Conservation (phyloP, 2,797 vertebrate species). For the Anolis apletophallus region DNA sequence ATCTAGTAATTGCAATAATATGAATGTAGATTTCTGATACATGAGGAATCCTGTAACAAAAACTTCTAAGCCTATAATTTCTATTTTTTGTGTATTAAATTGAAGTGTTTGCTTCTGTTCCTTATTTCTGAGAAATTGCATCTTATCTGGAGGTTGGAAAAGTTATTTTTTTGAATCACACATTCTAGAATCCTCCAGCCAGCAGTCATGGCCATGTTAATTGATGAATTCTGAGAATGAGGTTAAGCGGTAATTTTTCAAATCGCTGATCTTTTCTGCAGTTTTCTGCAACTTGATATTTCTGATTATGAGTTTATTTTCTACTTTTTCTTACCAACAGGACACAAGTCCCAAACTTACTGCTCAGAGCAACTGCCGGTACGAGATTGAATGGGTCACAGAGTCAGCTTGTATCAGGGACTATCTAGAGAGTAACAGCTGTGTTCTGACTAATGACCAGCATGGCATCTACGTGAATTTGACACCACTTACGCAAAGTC, state of each 20-base stretch:
- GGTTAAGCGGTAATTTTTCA: too few relatives aligned
- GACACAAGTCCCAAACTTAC: slow-evolving; percentile 88
- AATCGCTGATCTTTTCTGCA: too few relatives aligned
- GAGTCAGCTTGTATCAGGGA: slow-evolving; percentile 96
- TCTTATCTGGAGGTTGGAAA: too few relatives aligned
- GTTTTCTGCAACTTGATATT: background rate
- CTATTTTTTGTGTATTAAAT: background rate
- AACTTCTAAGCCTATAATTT: background rate
- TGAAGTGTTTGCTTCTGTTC: background rate
- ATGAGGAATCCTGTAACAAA: background rate
- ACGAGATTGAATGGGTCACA: slow-evolving; percentile 93
- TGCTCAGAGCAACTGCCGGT: slow-evolving; percentile 89
- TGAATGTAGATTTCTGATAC: too few relatives aligned
- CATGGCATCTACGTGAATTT: slow-evolving; percentile 92
- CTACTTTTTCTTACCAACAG: slow-evolving; percentile 69
- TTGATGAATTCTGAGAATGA: too few relatives aligned
- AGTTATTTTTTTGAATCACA: too few relatives aligned
- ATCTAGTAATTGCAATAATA: too few relatives aligned
- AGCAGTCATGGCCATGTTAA: too few relatives aligned
- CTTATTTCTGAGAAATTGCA: background rate
- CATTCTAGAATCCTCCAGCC: too few relatives aligned
- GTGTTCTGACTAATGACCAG: slow-evolving; percentile 84
- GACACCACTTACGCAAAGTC: slow-evolving; percentile 76
- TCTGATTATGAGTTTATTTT: background rate
- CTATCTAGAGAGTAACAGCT: slow-evolving; percentile 89